These are phyloP conservation scores for Phaethon lepturus DNA, from an alignment of 2,113 vertebrate genomes.

Conservation along the genomic window DNA sequence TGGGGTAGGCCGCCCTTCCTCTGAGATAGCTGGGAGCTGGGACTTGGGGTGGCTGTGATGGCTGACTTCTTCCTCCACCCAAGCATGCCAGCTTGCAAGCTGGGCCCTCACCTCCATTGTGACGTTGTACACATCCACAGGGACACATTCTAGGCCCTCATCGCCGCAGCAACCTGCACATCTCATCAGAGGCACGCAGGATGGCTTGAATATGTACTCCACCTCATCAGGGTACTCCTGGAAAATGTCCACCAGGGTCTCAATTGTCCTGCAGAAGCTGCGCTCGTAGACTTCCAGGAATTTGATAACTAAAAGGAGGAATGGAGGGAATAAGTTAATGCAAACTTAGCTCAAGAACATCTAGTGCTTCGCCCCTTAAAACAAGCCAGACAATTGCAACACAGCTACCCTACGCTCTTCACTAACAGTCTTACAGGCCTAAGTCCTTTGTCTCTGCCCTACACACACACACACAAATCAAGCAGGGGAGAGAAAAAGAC, in stretches of 20 bases:
- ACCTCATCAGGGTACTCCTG: conserved; percentile 97
- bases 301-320: conserved; percentile 83
- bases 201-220: conserved; percentile 95
- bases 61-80: background rate
- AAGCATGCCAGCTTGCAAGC: background rate
- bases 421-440: background rate
- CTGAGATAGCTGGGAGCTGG: background rate
- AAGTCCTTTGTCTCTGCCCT: background rate
- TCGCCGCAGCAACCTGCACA: conserved; percentile 96
- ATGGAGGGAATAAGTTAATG: conserved; percentile 39
- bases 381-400: conserved; percentile 24
- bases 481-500: background rate
- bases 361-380: background rate
- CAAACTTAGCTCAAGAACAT: conserved; percentile 7
- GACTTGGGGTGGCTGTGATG: background rate
- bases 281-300: conserved; percentile 93
- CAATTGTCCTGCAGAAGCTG: conserved; percentile 91
- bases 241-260: conserved; percentile 95
- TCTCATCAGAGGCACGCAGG: conserved; percentile 92
- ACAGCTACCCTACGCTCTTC: conserved; percentile 21
- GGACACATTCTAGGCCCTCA: conserved; percentile 91
- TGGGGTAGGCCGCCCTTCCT: background rate
- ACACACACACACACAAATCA: background rate
- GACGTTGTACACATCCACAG: conserved; percentile 86
- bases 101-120: conserved; percentile 90